Conservation (phyloP, 2,888 invertebrate species). For the Nasonia oneida region DNA sequence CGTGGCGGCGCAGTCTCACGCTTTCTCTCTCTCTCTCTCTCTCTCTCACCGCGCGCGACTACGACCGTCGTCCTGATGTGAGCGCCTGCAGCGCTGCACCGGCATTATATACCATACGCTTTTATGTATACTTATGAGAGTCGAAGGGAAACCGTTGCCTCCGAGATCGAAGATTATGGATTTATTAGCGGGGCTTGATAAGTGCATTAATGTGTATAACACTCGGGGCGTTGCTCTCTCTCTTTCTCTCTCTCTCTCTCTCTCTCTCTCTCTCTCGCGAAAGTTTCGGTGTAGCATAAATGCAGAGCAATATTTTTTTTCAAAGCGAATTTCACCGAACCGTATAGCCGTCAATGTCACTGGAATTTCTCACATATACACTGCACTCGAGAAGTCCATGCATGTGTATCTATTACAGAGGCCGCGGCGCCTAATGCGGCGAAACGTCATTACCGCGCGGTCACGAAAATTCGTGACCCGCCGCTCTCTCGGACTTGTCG, state of each 20-base stretch:
- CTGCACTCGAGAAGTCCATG: not conserved
- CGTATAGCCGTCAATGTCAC: not conserved
- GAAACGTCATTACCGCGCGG: conserved; percentile 32
- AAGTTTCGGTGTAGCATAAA: not conserved
- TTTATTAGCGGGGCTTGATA: conserved; percentile 21
- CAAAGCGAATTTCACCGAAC: not conserved
- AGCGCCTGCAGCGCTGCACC: not conserved
- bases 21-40: conserved; percentile 50
- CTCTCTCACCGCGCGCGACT: conserved; percentile 55
- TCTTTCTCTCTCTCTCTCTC: too few species aligned
- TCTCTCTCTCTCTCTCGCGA: not conserved
- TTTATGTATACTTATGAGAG: conserved; percentile 8
- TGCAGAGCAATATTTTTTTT: not conserved
- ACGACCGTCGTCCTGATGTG: conserved; percentile 23
- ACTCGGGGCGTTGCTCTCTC: not conserved
- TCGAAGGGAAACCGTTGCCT: not conserved
- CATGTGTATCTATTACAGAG: too few species aligned
- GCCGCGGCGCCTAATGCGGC: conserved; percentile 23
- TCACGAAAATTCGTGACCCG: conserved; percentile 55
- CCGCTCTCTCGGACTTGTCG: not conserved
- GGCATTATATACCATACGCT: not conserved
- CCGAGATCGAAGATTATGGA: conserved; percentile 40
- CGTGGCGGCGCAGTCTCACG: conserved; percentile 61
- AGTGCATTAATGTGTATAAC: not conserved
- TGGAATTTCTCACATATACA: not conserved